Base-by-base conservation (phyloP, 2,888 invertebrate species). In the Limnephilus auricula region DNA sequence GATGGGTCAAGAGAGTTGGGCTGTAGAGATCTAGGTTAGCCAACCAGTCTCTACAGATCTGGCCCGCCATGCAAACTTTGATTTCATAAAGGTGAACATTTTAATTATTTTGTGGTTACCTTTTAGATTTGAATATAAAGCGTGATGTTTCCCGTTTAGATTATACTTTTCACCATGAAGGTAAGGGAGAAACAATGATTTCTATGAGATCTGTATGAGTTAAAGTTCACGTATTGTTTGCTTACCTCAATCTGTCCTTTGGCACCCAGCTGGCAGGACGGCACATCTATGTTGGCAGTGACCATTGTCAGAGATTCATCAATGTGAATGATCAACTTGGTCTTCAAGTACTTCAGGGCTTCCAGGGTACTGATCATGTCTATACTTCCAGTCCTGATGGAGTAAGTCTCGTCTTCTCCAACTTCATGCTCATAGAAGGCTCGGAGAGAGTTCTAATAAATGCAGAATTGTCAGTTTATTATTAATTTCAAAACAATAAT, bases 261-360 rank as follows among this genome's bases (percentile, higher is more conserved):
- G 1, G 96, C 95, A 12, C 94, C 95, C 90, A 96, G 95, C 2
- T 94, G 94, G 92, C 95, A 96, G 0, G 95, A 94, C 0, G 96
- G 96, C 95, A 96, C 95, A 18, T 94, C 94, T 25, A 96, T 95
- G 89, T 95, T 95, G 0, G 95, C 95, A 0, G 94, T 94, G 94
- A 96, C 94, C 91, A 95, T 95, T 95, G 95, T 95, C 65, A 96
- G 93, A 0, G 95, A 94, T 92, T 95, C 96, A 79, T 96, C 96
- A 0, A 95, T 92, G 2, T 96, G 88, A 0, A 95, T 95, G 0
- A 95, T 93, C 0, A 95, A 95, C 0, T 94, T 93, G 0, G 95
- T 95, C 18, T 95, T 95, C 0, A 96, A 90, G 0, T 94, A 94
- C 0, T 95, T 95, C 90, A 96, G 93, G 84, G 95, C 95, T 0